phyloP scores from a whole-genome alignment of 2,888 invertebrate species.

The Drosophila tanythrix region DNA sequence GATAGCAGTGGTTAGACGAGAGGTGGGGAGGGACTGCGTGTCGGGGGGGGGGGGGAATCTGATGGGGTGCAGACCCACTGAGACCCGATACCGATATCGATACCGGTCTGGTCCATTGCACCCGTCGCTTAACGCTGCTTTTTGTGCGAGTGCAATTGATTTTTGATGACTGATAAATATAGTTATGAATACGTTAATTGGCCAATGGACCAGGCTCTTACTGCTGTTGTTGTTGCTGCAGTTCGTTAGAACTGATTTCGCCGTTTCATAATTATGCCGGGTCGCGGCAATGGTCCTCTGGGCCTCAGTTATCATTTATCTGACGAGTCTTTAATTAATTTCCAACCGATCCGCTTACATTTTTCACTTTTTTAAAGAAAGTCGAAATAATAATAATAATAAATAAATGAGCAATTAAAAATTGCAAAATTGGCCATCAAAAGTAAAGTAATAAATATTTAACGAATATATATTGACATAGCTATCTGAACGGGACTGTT shows the following conservation, averaged over 20 bases:
- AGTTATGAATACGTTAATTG: conserved; percentile 78
- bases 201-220: conserved; percentile 16
- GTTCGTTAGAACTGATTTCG: conserved; percentile 56
- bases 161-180: conserved; percentile 77
- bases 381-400: background rate
- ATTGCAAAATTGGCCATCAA: background rate
- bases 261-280: conserved; percentile 51
- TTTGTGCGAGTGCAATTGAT: conserved; percentile 70
- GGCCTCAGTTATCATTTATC: conserved; percentile 57
- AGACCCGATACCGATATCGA: conserved; percentile 40
- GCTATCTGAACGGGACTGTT: background rate
- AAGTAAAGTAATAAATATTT: background rate
- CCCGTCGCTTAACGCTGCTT: conserved; percentile 30
- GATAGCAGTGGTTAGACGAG: background rate
- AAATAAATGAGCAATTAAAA: background rate
- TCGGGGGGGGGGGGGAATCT: background rate
- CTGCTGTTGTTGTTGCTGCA: background rate
- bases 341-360: conserved; percentile 35
- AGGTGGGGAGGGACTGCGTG: background rate
- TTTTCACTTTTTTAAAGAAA: background rate
- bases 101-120: conserved; percentile 53
- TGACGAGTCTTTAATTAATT: conserved; percentile 79
- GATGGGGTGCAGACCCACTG: conserved; percentile 14
- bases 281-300: conserved; percentile 26
- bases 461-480: background rate